These are phyloP conservation scores for Branchinecta lindahli DNA, from an alignment of 1,140 invertebrate genomes.

Conservation along the genomic window DNA sequence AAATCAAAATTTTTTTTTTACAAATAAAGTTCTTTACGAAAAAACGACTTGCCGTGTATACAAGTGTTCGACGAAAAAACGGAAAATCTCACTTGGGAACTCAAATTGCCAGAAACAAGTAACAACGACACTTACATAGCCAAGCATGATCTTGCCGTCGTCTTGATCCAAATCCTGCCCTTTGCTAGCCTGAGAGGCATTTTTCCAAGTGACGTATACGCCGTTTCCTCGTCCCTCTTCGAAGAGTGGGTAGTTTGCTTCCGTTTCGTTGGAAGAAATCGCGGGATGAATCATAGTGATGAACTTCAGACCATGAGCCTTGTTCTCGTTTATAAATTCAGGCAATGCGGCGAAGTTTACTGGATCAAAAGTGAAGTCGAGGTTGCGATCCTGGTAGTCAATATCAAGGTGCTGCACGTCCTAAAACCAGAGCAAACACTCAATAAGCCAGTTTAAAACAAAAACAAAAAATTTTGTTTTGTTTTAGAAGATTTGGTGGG, in stretches of 20 bases:
- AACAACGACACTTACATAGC: not conserved
- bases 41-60: too few species aligned
- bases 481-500: too few species aligned
- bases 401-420: constrained; percentile 36
- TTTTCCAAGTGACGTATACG: constrained; percentile 19
- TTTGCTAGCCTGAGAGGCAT: not conserved
- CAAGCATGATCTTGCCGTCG: not conserved
- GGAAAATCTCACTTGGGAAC: too few species aligned
- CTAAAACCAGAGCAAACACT: constrained; percentile 16
- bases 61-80: too few species aligned
- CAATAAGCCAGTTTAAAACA: too few species aligned
- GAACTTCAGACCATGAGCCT: constrained; percentile 27
- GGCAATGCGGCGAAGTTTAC: constrained; percentile 29
- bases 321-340: constrained; percentile 28
- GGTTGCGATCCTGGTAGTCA: constrained; percentile 31
- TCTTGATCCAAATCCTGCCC: constrained; percentile 1
- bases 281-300: constrained; percentile 30
- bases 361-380: constrained; percentile 33
- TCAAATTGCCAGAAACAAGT: too few species aligned
- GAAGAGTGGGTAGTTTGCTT: constrained; percentile 15
- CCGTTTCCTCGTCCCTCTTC: constrained; percentile 23
- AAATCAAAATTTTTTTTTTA: too few species aligned
- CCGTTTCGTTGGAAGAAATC: constrained; percentile 16
- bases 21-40: too few species aligned
- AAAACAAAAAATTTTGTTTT: too few species aligned